Conservation (phyloP, 2,888 invertebrate species). For the Eupeodes luniger region DNA sequence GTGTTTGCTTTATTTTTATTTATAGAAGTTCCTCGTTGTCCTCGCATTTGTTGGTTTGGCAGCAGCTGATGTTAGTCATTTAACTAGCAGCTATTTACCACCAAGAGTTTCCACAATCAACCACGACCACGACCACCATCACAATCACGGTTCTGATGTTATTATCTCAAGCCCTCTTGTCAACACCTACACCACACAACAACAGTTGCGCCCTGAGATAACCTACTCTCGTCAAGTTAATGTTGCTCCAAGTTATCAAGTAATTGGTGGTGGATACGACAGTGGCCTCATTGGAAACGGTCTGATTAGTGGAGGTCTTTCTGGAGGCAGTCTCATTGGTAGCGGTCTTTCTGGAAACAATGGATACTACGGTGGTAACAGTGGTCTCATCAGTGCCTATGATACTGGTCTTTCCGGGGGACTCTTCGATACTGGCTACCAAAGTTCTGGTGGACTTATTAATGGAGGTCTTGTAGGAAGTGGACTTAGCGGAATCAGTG, state of each 20-base stretch:
- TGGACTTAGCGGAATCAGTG: neutral
- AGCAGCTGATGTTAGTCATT: slow-evolving; percentile 82
- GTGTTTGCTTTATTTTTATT: slow-evolving; percentile 42
- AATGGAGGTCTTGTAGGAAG: slow-evolving; percentile 15
- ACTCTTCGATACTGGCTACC: slow-evolving; percentile 5
- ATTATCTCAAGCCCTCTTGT: slow-evolving; percentile 17
- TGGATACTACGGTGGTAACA: neutral
- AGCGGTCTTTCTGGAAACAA: neutral
- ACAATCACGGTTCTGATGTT: neutral
- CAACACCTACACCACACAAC: neutral
- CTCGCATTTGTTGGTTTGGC: slow-evolving; percentile 81
- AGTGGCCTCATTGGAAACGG: slow-evolving; percentile 25
- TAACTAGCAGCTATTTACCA: slow-evolving; percentile 80
- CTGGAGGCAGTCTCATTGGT: neutral
- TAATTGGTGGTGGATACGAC: slow-evolving; percentile 22
- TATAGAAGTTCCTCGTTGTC: slow-evolving; percentile 82
- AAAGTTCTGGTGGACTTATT: neutral
- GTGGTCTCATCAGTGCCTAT: neutral
- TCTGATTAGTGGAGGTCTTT: neutral
- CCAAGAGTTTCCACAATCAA: slow-evolving; percentile 60
- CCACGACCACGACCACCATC: neutral
- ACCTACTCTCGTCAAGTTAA: slow-evolving; percentile 27
- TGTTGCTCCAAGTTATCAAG: slow-evolving; percentile 48
- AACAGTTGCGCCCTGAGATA: neutral
- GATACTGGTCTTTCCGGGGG: slow-evolving; percentile 17